These are phyloP conservation scores for Trichogramma dendrolimi DNA, from an alignment of 2,888 invertebrate species.

Conservation along the genomic window DNA sequence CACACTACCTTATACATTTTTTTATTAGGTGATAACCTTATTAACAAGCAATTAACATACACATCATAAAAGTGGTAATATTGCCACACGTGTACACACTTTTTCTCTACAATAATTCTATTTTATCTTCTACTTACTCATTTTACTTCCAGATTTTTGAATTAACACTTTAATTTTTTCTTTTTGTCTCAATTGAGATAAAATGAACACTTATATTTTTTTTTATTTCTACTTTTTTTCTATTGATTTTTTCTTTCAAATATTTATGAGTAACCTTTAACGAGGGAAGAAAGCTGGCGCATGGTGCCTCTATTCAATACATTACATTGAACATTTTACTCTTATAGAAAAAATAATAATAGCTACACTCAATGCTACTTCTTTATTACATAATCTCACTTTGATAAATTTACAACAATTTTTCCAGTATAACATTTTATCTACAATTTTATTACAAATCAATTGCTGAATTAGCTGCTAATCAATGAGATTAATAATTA, in stretches of 20 bases:
- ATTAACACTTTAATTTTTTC: too few relatives aligned
- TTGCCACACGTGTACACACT: too few relatives aligned
- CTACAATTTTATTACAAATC: constrained; percentile 8
- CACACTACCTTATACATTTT: constrained; percentile 14
- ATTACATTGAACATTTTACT: background rate
- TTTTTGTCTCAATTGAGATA: background rate
- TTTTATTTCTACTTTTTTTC: constrained; percentile 24
- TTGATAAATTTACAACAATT: constrained; percentile 23
- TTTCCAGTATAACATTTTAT: constrained; percentile 15
- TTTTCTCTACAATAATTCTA: too few relatives aligned
- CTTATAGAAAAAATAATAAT: constrained; percentile 1
- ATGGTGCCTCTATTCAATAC: constrained; percentile 23
- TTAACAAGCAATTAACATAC: too few relatives aligned
- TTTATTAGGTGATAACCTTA: constrained; percentile 24
- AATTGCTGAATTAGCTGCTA: constrained; percentile 35
- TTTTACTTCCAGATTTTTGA: too few relatives aligned
- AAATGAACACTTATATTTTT: constrained; percentile 13
- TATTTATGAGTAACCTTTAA: constrained; percentile 18
- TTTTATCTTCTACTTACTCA: too few relatives aligned
- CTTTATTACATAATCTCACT: constrained; percentile 12
- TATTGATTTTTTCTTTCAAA: constrained; percentile 10
- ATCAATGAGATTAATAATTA: constrained; percentile 35
- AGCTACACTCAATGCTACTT: constrained; percentile 13
- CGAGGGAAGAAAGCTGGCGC: constrained; percentile 29
- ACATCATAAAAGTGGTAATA: too few relatives aligned